Percentiles rank a stretch among this genome's conserved stretches.
Conservation (phyloP, 2,797 vertebrate genomes). For the Tadarida brasiliensis region DNA sequence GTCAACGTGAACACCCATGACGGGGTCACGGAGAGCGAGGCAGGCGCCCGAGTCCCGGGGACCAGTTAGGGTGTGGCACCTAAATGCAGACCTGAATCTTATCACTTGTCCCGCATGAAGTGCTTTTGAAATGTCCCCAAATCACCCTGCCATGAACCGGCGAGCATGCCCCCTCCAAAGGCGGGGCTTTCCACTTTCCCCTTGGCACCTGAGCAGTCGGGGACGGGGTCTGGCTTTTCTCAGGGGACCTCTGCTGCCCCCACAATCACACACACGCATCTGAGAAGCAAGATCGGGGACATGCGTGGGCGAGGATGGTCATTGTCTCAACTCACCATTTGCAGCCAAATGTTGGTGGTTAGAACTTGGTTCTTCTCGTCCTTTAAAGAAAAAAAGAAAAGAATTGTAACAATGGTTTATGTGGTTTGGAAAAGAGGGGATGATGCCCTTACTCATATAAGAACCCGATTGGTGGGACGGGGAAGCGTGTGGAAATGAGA, state of each 20-base stretch:
- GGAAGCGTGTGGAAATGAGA: not conserved
- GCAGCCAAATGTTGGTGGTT: conserved; percentile 97
- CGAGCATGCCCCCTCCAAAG: too few species aligned
- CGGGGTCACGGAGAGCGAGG: too few species aligned
- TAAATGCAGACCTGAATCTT: not conserved
- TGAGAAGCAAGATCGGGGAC: not conserved
- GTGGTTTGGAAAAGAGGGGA: not conserved
- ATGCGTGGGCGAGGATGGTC: rapidly evolving
- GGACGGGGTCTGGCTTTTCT: not conserved
- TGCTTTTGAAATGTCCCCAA: not conserved
- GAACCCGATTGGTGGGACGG: not conserved
- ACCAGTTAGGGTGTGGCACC: not conserved
- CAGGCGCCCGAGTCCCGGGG: not conserved
- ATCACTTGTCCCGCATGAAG: not conserved
- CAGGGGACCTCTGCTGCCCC: not conserved
- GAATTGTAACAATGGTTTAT: not conserved
- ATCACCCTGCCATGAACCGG: not conserved
- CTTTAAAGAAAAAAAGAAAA: conserved; percentile 85
- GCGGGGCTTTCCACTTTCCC: rapidly evolving
- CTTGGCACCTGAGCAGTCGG: not conserved
- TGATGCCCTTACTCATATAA: not conserved
- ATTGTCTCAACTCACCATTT: conserved; percentile 92
- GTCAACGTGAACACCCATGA: not conserved
- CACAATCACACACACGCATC: not conserved
- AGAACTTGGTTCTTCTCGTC: conserved; percentile 99